Conservation (phyloP, 2,797 vertebrate genomes). For the Sylvia borin region DNA sequence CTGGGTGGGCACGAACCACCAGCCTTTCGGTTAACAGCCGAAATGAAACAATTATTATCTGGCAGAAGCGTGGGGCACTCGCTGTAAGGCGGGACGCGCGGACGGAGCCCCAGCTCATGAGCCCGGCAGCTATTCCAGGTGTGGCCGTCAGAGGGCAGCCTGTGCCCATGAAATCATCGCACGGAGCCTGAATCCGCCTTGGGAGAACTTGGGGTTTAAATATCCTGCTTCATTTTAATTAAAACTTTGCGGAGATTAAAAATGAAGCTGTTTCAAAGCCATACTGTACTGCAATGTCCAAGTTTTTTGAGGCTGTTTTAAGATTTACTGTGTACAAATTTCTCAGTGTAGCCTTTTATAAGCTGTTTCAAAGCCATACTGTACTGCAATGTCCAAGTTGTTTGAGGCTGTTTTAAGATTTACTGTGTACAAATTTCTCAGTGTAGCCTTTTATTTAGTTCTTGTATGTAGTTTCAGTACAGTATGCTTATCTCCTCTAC, state of each 20-base stretch:
- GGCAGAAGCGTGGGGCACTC: not conserved
- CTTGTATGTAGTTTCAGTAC: not conserved
- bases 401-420: not conserved
- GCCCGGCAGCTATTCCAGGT: not conserved
- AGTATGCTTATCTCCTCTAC: not conserved
- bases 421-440: not conserved
- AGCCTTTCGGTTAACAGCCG: too few relatives aligned
- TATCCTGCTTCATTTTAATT: not conserved
- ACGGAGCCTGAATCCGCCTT: not conserved
- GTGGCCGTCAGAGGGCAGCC: slow-evolving; percentile 53
- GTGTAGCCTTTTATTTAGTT: not conserved
- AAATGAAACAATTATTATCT: not conserved
- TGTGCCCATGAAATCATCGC: not conserved
- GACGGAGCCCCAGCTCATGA: not conserved
- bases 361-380: not conserved
- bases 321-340: not conserved
- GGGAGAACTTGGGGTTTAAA: not conserved
- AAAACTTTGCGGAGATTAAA: not conserved
- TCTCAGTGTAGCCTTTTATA: not conserved
- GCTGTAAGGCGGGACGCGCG: not conserved
- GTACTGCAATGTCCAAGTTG: not conserved
- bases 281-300: not conserved
- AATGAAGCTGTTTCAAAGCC: not conserved
- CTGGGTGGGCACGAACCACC: too few relatives aligned
- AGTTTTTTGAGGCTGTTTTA: not conserved